A percentile compares a stretch with the other conserved stretches of the same genome.
Conservation (phyloP, 2,888 invertebrate species). For the Cremastinae sp. region DNA sequence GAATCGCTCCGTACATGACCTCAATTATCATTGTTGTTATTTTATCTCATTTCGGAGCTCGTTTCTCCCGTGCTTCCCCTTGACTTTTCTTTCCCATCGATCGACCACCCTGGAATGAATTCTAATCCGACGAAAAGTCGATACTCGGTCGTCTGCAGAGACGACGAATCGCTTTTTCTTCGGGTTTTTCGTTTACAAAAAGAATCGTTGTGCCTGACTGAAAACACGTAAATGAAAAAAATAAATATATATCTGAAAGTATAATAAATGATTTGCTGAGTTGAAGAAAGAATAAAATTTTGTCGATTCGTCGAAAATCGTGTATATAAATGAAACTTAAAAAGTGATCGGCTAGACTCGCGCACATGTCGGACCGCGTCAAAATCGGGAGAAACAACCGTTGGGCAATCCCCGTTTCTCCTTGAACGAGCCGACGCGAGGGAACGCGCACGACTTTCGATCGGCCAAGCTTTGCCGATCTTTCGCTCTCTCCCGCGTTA, state of each 20-base stretch:
- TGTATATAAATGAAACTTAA: too few species aligned
- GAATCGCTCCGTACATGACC: constrained; percentile 46
- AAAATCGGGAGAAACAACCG: constrained; percentile 6
- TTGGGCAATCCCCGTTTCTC: constrained; percentile 26
- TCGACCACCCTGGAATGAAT: background rate
- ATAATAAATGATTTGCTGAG: background rate
- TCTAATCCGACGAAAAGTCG: background rate
- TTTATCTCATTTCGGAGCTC: background rate
- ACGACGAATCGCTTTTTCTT: background rate
- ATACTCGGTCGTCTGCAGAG: too few species aligned
- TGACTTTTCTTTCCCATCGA: background rate
- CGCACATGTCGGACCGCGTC: background rate
- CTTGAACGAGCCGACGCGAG: constrained; percentile 32
- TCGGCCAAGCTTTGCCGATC: constrained; percentile 32
- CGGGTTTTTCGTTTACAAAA: too few species aligned
- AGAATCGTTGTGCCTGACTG: background rate
- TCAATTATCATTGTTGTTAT: background rate
- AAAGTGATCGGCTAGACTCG: background rate
- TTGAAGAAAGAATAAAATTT: background rate
- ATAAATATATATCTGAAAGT: background rate
- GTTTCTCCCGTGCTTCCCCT: background rate
- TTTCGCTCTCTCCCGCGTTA: constrained; percentile 10
- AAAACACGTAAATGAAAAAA: background rate
- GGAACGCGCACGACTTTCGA: constrained; percentile 1
- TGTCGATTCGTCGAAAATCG: too few species aligned